Conservation (phyloP, 2,113 vertebrate species). For the Etia nguti region DNA sequence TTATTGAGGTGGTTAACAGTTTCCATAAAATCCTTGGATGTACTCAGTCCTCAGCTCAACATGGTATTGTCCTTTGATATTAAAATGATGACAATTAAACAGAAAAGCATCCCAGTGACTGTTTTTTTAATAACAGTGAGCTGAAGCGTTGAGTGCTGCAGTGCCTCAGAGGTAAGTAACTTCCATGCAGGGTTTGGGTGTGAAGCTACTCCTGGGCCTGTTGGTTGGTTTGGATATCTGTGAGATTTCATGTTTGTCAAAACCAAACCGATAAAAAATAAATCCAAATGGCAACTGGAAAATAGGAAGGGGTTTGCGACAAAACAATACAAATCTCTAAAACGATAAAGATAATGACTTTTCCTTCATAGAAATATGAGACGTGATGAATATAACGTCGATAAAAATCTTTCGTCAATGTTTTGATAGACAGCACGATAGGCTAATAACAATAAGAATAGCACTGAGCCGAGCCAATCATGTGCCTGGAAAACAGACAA, state of each 20-base stretch:
- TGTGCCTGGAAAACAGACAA: accelerated
- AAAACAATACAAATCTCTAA: background rate
- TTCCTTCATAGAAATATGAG: background rate
- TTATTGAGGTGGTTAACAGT: slow-evolving; percentile 52
- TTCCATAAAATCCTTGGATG: slow-evolving; percentile 49
- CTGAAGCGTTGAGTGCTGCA: background rate
- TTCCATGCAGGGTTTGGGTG: background rate
- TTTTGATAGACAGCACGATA: background rate
- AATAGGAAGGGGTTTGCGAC: background rate
- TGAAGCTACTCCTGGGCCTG: background rate
- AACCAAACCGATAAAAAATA: background rate
- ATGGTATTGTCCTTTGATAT: slow-evolving; percentile 61
- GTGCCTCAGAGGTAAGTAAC: background rate
- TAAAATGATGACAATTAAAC: slow-evolving; percentile 45
- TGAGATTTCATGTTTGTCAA: background rate
- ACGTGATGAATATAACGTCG: background rate
- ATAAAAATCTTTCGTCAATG: background rate
- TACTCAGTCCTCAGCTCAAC: slow-evolving; percentile 31
- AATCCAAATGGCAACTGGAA: background rate
- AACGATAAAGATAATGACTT: background rate
- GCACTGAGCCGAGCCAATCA: background rate
- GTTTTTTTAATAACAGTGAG: background rate
- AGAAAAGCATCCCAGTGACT: background rate
- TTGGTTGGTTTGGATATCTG: background rate
- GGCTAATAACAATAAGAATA: background rate